Conservation (phyloP, 2,113 vertebrate species). For the Serilophus lunatus region DNA sequence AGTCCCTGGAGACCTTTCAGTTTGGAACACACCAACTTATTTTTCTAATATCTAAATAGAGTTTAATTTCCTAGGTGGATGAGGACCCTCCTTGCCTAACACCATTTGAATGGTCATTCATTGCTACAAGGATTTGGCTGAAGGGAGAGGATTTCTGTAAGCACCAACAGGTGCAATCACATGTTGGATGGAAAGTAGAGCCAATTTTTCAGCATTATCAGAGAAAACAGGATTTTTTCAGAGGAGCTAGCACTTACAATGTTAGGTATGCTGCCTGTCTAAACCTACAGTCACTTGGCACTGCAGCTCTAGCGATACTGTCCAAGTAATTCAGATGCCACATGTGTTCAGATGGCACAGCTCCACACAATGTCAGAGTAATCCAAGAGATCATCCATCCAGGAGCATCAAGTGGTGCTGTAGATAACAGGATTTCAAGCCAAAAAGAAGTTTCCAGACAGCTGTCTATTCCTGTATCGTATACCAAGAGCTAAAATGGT, state of each 20-base stretch:
- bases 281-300: slow-evolving; percentile 54
- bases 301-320: background rate
- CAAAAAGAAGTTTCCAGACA: slow-evolving; percentile 38
- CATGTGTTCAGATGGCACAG: slow-evolving; percentile 66
- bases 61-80: background rate
- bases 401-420: slow-evolving; percentile 15
- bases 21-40: background rate
- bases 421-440: background rate
- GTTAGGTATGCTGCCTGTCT: slow-evolving; percentile 66
- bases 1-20: background rate
- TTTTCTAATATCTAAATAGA: background rate
- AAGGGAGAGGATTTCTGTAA: background rate
- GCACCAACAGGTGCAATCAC: slow-evolving; percentile 35
- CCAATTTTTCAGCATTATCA: slow-evolving; percentile 34
- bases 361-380: slow-evolving; percentile 32
- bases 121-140: background rate
- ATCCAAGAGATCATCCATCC: slow-evolving; percentile 54
- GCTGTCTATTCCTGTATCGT: slow-evolving; percentile 3
- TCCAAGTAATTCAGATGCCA: slow-evolving; percentile 65
- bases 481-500: background rate
- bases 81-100: background rate
- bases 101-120: background rate
- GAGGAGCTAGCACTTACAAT: slow-evolving; percentile 8
- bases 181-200: background rate
- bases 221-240: background rate